Base-by-base conservation (phyloP, 1,140 invertebrate species). In the Chionoecetes opilio region DNA sequence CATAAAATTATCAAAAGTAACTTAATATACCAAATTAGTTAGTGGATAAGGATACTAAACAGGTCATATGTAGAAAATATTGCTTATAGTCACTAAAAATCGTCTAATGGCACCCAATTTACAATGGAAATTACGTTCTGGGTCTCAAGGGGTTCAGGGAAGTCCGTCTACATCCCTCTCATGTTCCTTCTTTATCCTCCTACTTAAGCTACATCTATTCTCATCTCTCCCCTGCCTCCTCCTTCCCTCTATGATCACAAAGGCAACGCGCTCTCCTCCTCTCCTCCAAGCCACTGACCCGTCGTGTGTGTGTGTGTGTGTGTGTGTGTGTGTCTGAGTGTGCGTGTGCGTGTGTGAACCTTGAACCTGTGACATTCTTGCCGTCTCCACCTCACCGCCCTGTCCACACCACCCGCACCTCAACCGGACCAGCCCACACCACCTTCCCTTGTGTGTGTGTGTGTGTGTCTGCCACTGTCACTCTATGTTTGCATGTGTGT, bases 301-400 rank as follows among this genome's bases (percentile, higher is more conserved):
- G 6, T 26, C 63, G 53, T 3, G 53, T 41, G 38, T 41, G 38
- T 84, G 34, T 85, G 37, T 87, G 85, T 87, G 37, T 75, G 63
- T 75, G 37, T 87, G 85, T 37, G 37, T 87, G 85, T 87, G 37
- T 87, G 37, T 87, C 31, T 87, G 37, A 34, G 32, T 87, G 37
- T 87, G 85, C 34, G 37, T 87, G 37, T 87, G 85, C 34, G 37
- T 87, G 85, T 87, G 14, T 87, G 37, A 31, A 37, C n/a, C 35
- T 87, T 75, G 63, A 75, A 75, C 63, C 63, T n/a, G 21, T 75
- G 63, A 75, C 63, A 75, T 75, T 75, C 21, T n/a, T 75, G 11
- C 63, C n/a, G 63, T 2, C 46, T 14, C n/a, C n/a, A n/a, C n/a
- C 38, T 6, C 38, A 41, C 38, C 3, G 38, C 38, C 38, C 38